Conservation (phyloP, 2,888 invertebrate genomes). For the Tenthredo distinguenda region DNA sequence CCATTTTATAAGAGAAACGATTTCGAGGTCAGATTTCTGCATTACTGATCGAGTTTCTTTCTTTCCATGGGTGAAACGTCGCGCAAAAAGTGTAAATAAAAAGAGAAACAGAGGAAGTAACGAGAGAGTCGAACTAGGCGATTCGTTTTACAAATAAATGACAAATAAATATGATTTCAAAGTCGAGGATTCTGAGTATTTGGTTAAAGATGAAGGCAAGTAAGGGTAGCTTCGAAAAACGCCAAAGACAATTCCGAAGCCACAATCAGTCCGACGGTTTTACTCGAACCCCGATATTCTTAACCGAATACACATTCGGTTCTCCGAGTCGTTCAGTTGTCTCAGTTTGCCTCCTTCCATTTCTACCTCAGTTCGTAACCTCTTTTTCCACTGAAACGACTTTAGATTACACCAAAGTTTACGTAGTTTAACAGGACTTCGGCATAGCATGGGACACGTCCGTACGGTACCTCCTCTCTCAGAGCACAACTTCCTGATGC, state of each 20-base stretch:
- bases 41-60: neutral
- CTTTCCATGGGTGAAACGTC: neutral
- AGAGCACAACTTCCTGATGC: constrained; percentile 21
- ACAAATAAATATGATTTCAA: neutral
- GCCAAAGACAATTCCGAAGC: neutral
- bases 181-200: neutral
- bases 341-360: constrained; percentile 11
- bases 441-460: constrained; percentile 20
- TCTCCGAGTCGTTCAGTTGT: neutral
- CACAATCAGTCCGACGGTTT: constrained; percentile 12
- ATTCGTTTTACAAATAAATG: neutral
- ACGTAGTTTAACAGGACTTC: constrained; percentile 49
- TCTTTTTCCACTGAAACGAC: constrained; percentile 46
- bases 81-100: neutral
- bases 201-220: neutral
- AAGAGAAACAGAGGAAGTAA: neutral
- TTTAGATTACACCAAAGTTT: constrained; percentile 45
- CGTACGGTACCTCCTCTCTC: neutral
- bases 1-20: neutral
- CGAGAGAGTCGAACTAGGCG: neutral
- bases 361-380: constrained; percentile 4
- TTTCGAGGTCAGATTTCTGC: neutral
- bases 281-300: neutral
- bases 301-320: neutral
- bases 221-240: neutral